Percentiles rank a stretch among this genome's conserved stretches.
phyloP scores from a whole-genome alignment of 2,113 vertebrate species.

The Gracilinanus agilis region DNA sequence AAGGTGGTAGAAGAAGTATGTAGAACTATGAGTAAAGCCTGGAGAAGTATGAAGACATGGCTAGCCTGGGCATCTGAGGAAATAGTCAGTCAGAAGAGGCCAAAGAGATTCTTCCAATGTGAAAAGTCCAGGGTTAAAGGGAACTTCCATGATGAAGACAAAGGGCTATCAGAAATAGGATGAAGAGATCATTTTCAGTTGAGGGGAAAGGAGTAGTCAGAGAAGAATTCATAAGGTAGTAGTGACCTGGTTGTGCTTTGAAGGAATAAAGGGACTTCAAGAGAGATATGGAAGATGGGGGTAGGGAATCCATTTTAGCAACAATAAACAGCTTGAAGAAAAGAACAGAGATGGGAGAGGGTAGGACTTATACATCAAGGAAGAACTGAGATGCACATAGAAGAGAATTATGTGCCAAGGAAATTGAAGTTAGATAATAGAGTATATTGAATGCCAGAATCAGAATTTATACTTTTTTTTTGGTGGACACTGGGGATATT shows the following conservation, averaged over 20 bases:
- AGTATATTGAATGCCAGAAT: neutral
- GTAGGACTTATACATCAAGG: neutral
- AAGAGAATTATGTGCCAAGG: neutral
- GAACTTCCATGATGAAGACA: neutral
- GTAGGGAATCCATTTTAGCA: neutral
- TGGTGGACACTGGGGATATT: neutral
- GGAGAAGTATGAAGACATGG: neutral
- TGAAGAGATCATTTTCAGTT: neutral
- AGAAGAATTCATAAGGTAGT: neutral
- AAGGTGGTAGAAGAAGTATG: neutral
- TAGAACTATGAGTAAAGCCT: neutral
- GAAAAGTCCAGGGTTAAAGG: neutral
- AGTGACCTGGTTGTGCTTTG: neutral
- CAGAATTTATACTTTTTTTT: neutral
- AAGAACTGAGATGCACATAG: neutral
- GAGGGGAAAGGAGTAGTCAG: neutral
- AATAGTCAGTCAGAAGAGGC: neutral
- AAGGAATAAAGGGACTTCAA: neutral
- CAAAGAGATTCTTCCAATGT: neutral
- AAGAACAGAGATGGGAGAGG: neutral
- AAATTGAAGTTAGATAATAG: neutral
- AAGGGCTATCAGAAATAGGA: neutral
- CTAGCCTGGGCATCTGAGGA: neutral
- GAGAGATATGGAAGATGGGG: neutral
- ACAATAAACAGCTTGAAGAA: neutral